Base-by-base conservation (phyloP, 2,113 vertebrate species). In the Dendrocopos noguchii region DNA sequence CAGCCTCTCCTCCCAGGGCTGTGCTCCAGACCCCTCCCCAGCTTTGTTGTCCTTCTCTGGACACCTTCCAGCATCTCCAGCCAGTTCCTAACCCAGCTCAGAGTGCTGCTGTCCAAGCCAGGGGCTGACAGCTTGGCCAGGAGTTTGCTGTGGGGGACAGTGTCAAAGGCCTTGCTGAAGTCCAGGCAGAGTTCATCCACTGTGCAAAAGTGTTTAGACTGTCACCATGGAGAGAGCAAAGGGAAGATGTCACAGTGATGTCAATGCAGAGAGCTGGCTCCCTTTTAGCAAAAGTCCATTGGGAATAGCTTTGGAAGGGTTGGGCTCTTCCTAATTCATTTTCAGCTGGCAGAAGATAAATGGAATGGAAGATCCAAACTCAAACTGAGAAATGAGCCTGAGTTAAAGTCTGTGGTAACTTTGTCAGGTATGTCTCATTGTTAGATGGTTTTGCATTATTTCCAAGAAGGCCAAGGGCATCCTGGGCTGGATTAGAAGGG, bases 121-220 rank as follows among this genome's bases (percentile, higher is more conserved):
- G 36, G 36, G 36, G 36, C 36, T 36, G 36, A 36, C 36, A 36
- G 36, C 36, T 36, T 36, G 36, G 36, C 36, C 36, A 36, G 36
- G 36, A 36, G 36, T 36, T 36, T 36, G 36, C 36, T 36, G 36
- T 36, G 36, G 36, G 36, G 36, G 36, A 36, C 36, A 9, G 36
- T 36, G 36, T 36, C 36, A 36, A 36, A 36, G 36, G 36, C 36
- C 36, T 36, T 36, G 36, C 36, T 36, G 36, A 36, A 36, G 36
- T 36, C 36, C 36, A 36, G 36, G 36, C 36, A 36, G 36, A 36
- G 8, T 9, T 8, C 36, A 36, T 36, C 36, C 36, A 36, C 24
- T 74, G 22, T 71, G 94, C 78, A 50, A 64, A 90, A 71, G 11
- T 57, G 83, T 96, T 95, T 92, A 80, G 66, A 78, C 20, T 46